Evolutionary conservation across 1,140 invertebrate genomes (phyloP), one percentile per base, ranked within the genome.

Genomic region (Lordiphosa clarofinis): DNA sequence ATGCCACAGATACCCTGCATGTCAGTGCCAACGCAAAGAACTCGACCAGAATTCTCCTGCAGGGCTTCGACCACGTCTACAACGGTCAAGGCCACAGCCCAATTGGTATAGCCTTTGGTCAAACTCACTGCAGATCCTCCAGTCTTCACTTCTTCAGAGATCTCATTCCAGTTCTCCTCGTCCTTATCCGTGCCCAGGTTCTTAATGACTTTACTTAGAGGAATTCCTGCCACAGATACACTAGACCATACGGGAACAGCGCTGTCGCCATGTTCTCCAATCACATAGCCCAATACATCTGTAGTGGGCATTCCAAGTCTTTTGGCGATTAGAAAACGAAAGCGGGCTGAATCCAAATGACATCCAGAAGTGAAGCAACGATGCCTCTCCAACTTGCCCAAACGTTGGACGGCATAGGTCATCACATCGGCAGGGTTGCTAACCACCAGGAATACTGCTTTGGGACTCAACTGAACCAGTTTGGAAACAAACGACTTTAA

Each of bases 351-450:
- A 88, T 98, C 96, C 36, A 97, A 90, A 90, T 96, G 96, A 0
- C 96, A 97, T 7, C 96, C 96, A 15, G 95, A 95, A 5, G 96
- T 96, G 72, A 98, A 94, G 3, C 97, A 94, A 11, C 93, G 92
- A 75, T 96, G 92, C 68, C 93, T 93, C 1, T 96, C 95, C 28
- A 97, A 88, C 0, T 96, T 95, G 49, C 94, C 95, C 8, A 97
- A 74, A 79, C 96, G 96, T 94, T 95, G 97, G 0, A 95, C 93
- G 1, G 97, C 94, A 76, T 96, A 96, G 0, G 95, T 96, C 48
- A 98, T 88, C 53, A 97, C 93, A 86, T 97, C 96, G 1, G 96
- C 95, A 40, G 96, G 96, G 89, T 97, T 97, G 38, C 94, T 95
- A 0, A 97, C 94, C 56, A 97, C 92, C 3, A 97, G 74, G 2